phyloP scores from a whole-genome alignment of 2,797 vertebrate species.

The Lithobates pipiens region DNA sequence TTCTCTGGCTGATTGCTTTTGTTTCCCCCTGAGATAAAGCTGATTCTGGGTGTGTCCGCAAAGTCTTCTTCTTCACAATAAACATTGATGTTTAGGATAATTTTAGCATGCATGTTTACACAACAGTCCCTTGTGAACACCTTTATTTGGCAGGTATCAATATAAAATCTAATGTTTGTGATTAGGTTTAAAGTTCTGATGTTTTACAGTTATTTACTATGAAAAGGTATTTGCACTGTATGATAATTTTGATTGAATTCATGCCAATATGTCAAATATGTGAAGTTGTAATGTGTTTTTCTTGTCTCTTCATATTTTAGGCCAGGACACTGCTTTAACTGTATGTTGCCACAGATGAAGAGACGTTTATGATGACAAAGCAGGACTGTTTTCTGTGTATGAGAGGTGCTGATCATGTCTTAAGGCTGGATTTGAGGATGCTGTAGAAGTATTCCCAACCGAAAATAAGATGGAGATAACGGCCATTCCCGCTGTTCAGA shows the following conservation, averaged over 20 bases:
- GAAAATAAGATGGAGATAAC: slow-evolving; percentile 71
- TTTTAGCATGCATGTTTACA: too few species aligned
- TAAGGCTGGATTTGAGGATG: slow-evolving; percentile 7
- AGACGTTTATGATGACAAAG: slow-evolving; percentile 13
- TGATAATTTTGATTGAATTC: background rate
- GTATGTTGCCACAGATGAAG: background rate
- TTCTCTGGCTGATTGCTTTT: background rate
- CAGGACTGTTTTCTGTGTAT: background rate
- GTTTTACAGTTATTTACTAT: too few species aligned
- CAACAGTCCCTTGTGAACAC: too few species aligned
- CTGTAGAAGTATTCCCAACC: background rate
- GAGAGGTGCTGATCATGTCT: background rate
- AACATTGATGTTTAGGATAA: background rate
- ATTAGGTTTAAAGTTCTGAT: too few species aligned
- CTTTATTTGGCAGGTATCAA: too few species aligned
- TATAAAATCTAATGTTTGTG: too few species aligned
- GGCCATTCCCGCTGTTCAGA: slow-evolving; percentile 64
- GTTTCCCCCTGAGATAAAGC: background rate
- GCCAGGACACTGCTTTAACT: background rate
- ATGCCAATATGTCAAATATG: background rate
- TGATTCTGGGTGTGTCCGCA: background rate
- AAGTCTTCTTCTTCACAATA: background rate
- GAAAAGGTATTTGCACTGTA: too few species aligned
- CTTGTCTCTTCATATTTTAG: background rate
- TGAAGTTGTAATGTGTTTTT: background rate